Evolutionary conservation across 2,888 invertebrate species (phyloP).

Genomic region (Hymenopus coronatus): DNA sequence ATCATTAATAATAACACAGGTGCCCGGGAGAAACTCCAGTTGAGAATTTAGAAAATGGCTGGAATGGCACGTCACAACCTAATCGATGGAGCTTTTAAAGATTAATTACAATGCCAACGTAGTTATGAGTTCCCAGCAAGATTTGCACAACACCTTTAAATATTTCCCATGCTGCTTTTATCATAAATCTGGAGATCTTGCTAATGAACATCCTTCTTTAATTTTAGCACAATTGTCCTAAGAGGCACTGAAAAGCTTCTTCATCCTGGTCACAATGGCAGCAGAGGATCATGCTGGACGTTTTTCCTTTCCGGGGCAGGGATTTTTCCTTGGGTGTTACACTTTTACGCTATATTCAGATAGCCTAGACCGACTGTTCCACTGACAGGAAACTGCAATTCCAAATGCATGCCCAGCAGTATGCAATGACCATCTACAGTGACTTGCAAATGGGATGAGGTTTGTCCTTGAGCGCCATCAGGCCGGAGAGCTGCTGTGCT

Average conservation of each 20-base stretch:
- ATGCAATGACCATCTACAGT: too few species aligned
- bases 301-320: neutral
- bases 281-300: neutral
- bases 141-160: neutral
- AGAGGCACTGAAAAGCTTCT: neutral
- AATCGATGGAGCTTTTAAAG: too few species aligned
- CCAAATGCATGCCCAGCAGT: constrained; percentile 30
- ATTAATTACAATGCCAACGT: neutral
- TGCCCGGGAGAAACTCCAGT: too few species aligned
- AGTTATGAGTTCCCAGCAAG: neutral
- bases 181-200: neutral
- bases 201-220: too few species aligned
- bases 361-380: neutral
- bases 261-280: neutral
- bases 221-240: neutral
- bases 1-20: too few species aligned
- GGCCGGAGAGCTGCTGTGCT: too few species aligned
- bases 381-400: constrained; percentile 33
- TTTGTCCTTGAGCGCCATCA: too few species aligned
- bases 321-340: neutral
- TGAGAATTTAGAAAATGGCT: too few species aligned
- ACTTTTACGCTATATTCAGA: neutral
- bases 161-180: neutral
- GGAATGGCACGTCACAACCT: too few species aligned
- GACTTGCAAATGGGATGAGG: too few species aligned